Evolutionary conservation across 2,888 invertebrate genomes (phyloP).

Genomic region (Panzeria rudis): DNA sequence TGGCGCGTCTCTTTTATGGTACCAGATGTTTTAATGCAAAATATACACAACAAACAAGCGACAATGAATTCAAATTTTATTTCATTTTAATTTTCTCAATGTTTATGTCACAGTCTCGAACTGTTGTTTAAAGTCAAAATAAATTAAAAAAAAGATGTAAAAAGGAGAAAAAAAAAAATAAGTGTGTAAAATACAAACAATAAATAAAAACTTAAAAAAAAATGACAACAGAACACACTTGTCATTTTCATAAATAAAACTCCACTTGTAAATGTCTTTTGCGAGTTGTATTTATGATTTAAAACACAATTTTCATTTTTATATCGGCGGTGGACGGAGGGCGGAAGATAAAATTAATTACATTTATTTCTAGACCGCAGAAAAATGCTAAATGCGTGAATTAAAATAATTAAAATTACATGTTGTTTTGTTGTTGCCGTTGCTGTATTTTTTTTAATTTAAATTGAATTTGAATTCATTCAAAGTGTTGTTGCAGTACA

Average conservation of each 20-base stretch:
- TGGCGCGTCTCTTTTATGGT: conserved; percentile 57
- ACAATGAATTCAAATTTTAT: conserved; percentile 45
- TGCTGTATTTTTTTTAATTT: conserved; percentile 10
- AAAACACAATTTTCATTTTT: conserved; percentile 54
- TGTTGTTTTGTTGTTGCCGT: conserved; percentile 20
- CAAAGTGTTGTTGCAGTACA: neutral
- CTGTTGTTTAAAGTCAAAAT: conserved; percentile 38
- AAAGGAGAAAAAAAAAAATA: conserved; percentile 27
- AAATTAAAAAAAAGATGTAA: conserved; percentile 10
- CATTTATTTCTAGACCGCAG: conserved; percentile 72
- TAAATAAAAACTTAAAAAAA: conserved; percentile 40
- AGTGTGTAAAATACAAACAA: conserved; percentile 26
- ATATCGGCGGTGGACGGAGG: conserved; percentile 13
- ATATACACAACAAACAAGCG: conserved; percentile 20
- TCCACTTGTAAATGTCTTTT: conserved; percentile 71
- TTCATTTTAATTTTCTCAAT: conserved; percentile 67
- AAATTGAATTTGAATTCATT: conserved; percentile 39
- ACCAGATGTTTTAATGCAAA: conserved; percentile 63
- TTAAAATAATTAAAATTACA: conserved; percentile 70
- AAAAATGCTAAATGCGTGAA: conserved; percentile 70
- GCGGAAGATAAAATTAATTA: conserved; percentile 66
- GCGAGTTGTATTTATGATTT: conserved; percentile 66
- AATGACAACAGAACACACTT: conserved; percentile 58
- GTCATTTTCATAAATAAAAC: conserved; percentile 73
- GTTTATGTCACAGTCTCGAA: conserved; percentile 65